Conservation (phyloP, 2,888 invertebrate genomes). For the Proisotoma minuta region DNA sequence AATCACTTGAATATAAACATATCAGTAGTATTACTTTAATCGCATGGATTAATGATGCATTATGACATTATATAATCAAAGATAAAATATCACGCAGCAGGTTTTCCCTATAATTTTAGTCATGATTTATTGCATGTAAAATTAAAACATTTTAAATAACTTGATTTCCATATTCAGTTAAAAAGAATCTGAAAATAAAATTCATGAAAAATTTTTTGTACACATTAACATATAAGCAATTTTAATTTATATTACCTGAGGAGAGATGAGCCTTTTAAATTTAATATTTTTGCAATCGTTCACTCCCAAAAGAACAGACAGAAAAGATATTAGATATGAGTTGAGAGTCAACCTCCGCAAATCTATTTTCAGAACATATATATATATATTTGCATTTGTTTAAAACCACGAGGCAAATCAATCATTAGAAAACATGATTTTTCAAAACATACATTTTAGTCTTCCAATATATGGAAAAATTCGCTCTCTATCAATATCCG, state of each 20-base stretch:
- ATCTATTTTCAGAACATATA: slow-evolving; percentile 23
- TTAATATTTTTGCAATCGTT: slow-evolving; percentile 31
- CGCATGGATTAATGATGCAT: no score
- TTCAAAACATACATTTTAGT: slow-evolving; percentile 24
- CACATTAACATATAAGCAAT: not conserved
- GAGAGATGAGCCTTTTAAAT: slow-evolving; percentile 25
- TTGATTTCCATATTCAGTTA: not conserved
- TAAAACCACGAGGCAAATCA: not conserved
- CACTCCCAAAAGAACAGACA: slow-evolving; percentile 32
- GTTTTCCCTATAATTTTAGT: no score
- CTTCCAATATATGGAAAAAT: slow-evolving; percentile 29
- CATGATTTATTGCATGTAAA: no score
- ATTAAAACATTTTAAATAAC: no score
- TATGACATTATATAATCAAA: no score
- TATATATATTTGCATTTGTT: not conserved
- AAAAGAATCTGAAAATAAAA: not conserved
- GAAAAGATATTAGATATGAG: slow-evolving; percentile 25
- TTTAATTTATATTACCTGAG: slow-evolving; percentile 15
- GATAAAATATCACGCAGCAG: no score
- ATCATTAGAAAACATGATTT: not conserved
- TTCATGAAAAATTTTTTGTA: not conserved
- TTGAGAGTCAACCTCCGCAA: slow-evolving; percentile 24
- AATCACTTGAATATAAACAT: no score
- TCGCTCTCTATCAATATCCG: slow-evolving; percentile 25
- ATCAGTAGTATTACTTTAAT: no score